Conservation (phyloP, 2,113 vertebrate genomes). For the Grantiella picta region DNA sequence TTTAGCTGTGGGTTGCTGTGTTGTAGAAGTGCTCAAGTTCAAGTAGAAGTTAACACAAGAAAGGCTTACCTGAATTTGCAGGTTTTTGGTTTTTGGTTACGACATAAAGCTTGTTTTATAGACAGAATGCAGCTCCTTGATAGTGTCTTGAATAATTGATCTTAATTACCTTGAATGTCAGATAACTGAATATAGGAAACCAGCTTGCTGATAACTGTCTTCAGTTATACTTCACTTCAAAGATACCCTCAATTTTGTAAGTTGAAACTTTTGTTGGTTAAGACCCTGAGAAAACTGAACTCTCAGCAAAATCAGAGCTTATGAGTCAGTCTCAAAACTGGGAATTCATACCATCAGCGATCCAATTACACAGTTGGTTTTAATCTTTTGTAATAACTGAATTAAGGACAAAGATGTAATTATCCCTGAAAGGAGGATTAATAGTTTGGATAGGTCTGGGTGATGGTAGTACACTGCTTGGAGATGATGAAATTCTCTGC, state of each 20-base stretch:
- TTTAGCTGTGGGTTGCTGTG: not conserved
- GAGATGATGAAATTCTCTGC: not conserved
- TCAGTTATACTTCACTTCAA: not conserved
- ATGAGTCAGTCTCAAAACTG: not conserved
- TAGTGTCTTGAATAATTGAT: not conserved
- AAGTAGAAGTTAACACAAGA: not conserved
- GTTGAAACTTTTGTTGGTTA: not conserved
- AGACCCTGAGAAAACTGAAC: not conserved
- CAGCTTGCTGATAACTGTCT: not conserved
- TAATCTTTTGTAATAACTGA: conserved; percentile 18
- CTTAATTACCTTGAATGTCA: not conserved
- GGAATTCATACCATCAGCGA: not conserved
- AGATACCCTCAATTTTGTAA: not conserved
- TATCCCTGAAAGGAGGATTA: not conserved
- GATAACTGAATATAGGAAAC: not conserved
- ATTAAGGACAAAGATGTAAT: conserved; percentile 15
- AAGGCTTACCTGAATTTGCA: not conserved
- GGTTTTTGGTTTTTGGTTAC: not conserved
- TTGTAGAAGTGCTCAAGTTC: not conserved
- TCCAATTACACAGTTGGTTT: not conserved
- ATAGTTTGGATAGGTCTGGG: not conserved
- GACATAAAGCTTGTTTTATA: not conserved
- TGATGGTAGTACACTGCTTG: not conserved
- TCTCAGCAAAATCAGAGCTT: not conserved
- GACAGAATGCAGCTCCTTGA: not conserved